Evolutionary conservation across 2,888 invertebrate genomes (phyloP), one percentile per base, ranked within the genome.

Genomic region (Patella caerulea): DNA sequence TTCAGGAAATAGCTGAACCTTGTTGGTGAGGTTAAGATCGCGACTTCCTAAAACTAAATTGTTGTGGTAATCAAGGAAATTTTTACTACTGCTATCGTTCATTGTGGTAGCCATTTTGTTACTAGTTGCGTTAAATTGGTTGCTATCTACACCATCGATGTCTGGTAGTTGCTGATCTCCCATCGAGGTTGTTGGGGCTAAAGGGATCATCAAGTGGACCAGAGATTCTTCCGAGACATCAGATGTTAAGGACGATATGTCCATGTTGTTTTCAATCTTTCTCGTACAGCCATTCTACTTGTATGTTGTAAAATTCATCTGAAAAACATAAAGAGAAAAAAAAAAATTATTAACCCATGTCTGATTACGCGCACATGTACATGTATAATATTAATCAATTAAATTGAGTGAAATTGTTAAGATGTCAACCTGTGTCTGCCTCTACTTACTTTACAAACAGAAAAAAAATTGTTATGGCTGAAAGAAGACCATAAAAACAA

Each of bases 171-270:
- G 65, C 19, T 65, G 65, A 65, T 65, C 65, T 65, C 71, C 52
- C 71, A 71, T 71, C 29, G 52, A 29, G 29, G n/a, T 71, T 71
- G 59, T 55, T 75, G 73, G 45, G 75, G 75, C 71, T 19, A 54
- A 24, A 9, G 52, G 75, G 72, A 24, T 29, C 34, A 71, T 29
- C 17, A 17, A 29, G 29, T 17, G 29, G 29, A 15, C n/a, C 17
- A 24, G 71, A 71, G 71, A 52, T 29, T 71, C 71, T 17, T 17
- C n/a, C 7, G 65, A 65, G 65, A 19, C 73, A 70, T 77, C 65
- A 19, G 77, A 24, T n/a, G 24, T 76, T 54, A 80, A 74, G 74
- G 80, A 76, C 54, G 76, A 73, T 17, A 78, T 53, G 76, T 80
- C 78, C 80, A 80, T 80, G 70, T 75, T 69, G 65, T 53, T 19